Percentiles rank a stretch among this genome's conserved stretches.
Conservation (phyloP, 2,888 invertebrate species). For the Toxonevra muliebris region DNA sequence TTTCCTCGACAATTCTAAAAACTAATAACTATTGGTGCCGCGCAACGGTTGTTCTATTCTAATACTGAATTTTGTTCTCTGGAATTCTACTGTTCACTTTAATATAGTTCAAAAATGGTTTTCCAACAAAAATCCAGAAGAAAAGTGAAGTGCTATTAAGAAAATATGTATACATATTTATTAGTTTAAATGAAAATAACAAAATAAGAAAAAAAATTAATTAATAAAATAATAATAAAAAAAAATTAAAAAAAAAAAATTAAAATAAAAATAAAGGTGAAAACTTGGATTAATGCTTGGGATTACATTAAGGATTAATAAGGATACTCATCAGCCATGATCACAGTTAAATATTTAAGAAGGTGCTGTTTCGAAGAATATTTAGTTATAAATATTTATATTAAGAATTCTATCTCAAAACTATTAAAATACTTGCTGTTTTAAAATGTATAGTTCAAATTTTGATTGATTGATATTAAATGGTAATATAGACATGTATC, state of each 20-base stretch:
- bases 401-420: background rate
- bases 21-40: slow-evolving; percentile 32
- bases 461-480: no score
- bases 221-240: slow-evolving; percentile 20
- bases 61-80: no score
- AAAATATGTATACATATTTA: slow-evolving; percentile 16
- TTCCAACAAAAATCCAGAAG: background rate
- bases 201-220: background rate
- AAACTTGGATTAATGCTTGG: background rate
- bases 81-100: background rate
- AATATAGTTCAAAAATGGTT: background rate
- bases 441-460: no score
- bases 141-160: background rate
- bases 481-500: no score
- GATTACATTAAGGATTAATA: slow-evolving; percentile 1
- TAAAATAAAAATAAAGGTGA: background rate
- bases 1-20: slow-evolving; percentile 20
- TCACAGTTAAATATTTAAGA: slow-evolving; percentile 16
- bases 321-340: slow-evolving; percentile 12
- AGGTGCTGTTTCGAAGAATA: slow-evolving; percentile 13
- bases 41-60: slow-evolving; percentile 38
- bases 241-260: slow-evolving; percentile 15
- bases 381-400: background rate
- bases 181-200: slow-evolving; percentile 9
- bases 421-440: background rate